Evolutionary conservation across 2,113 vertebrate genomes (phyloP).

Genomic region (Tychaedon coryphoeus): DNA sequence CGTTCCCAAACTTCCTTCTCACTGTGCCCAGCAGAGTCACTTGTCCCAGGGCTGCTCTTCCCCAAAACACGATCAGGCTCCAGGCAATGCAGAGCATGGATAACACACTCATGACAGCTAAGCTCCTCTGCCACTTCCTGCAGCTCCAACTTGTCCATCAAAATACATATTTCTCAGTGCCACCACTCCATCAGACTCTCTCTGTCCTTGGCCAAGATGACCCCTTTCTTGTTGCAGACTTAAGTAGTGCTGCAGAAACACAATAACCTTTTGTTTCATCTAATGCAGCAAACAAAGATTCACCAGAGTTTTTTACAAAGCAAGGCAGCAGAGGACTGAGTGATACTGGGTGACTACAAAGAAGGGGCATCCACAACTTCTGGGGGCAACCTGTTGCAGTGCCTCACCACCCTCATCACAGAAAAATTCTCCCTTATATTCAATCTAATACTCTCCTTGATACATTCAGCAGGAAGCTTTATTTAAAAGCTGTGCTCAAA

Average conservation of each 20-base stretch:
- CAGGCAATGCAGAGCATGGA: not conserved
- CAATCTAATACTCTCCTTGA: not conserved
- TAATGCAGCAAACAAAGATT: not conserved
- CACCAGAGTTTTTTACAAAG: not conserved
- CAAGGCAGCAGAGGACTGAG: not conserved
- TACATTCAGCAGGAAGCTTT: not conserved
- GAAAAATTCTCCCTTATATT: not conserved
- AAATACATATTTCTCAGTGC: fast-evolving
- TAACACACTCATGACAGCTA: not conserved
- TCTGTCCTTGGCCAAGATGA: fast-evolving
- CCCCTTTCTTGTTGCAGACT: not conserved
- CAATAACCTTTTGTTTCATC: fast-evolving
- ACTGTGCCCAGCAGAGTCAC: not conserved
- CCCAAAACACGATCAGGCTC: fast-evolving
- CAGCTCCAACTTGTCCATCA: not conserved
- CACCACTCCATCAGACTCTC: not conserved
- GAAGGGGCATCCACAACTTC: not conserved
- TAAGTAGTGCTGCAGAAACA: not conserved
- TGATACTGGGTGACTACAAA: fast-evolving
- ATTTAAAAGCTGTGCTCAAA: not conserved
- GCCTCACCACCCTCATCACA: fast-evolving
- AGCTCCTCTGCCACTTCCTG: not conserved
- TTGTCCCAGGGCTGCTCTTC: fast-evolving
- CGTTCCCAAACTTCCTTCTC: not conserved
- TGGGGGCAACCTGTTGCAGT: not conserved